Evolutionary conservation across 2,888 invertebrate genomes (phyloP), one percentile per base, ranked within the genome.

Genomic region (Adela reaumurella): DNA sequence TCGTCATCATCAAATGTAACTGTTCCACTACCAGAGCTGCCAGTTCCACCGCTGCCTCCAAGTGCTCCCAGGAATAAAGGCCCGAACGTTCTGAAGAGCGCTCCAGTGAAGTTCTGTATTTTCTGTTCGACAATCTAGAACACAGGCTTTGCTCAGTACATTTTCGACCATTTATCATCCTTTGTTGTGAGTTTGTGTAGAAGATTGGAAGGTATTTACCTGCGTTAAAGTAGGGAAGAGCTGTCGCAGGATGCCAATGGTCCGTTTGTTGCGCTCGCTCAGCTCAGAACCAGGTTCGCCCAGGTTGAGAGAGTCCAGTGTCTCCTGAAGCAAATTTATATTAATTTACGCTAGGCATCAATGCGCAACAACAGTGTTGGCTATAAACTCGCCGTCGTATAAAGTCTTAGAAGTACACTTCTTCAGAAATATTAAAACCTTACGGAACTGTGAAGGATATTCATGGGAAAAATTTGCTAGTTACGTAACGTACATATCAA

Each of bases 41-140:
- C 63, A 58, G 71, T 62, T 59, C 67, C 62, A 63, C 66, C 64
- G 49, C 62, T 61, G 46, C 63, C 69, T 49, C 72, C 74, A 45
- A 84, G 82, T 52, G 81, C 81, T 54, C 84, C 81, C 55, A 90
- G 81, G 57, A 92, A 74, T 52, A 86, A 81, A 42, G 92, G 87
- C 46, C 92, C 92, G 63, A 92, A 83, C 53, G 87, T 82, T 62
- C 88, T 85, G 70, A 92, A 84, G 62, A 92, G 73, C 68, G 83
- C 81, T 66, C 86, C 82, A 55, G 86, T 85, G 64, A 90, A 82
- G 71, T 84, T 82, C 81, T 89, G 89, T 69, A 90, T 86, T 68
- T 87, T 88, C 70, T 85, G 82, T 81, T 89, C 89, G 77, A 90
- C 79, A 64, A 88, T 85, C 89, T 78, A 78, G 65, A 78, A 78